Conservation (phyloP, 2,888 invertebrate species). For the Petrophora chlorosata region DNA sequence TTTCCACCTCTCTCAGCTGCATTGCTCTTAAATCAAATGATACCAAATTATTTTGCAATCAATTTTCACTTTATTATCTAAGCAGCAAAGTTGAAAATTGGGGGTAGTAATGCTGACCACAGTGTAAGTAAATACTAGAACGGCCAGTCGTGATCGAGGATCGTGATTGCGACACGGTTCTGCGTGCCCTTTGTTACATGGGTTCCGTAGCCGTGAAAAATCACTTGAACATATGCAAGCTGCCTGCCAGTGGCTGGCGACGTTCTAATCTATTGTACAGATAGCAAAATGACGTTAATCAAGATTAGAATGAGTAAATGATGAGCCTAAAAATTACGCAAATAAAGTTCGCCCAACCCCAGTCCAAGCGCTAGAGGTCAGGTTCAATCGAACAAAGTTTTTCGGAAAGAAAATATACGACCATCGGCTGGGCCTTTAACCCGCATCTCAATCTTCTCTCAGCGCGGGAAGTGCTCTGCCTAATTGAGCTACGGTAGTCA, state of each 20-base stretch:
- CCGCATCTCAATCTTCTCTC: too few species aligned
- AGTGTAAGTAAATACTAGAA: constrained; percentile 68
- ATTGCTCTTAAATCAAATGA: constrained; percentile 39
- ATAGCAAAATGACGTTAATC: constrained; percentile 44
- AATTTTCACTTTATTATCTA: constrained; percentile 23
- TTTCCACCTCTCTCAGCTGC: constrained; percentile 42
- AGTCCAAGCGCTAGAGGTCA: too few species aligned
- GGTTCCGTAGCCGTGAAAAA: constrained; percentile 82
- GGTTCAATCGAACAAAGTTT: too few species aligned
- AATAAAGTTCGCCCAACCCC: too few species aligned
- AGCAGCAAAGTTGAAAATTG: constrained; percentile 35
- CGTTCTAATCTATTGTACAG: constrained; percentile 72
- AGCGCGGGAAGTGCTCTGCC: too few species aligned
- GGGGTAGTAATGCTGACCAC: constrained; percentile 35
- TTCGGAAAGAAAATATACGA: too few species aligned
- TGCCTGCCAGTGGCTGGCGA: constrained; percentile 60
- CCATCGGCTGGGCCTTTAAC: too few species aligned
- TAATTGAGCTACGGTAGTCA: too few species aligned
- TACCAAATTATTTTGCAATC: constrained; percentile 30
- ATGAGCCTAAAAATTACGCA: too few species aligned
- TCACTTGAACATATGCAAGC: constrained; percentile 81
- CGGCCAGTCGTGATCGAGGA: constrained; percentile 79
- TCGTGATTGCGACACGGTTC: constrained; percentile 82
- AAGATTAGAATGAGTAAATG: too few species aligned
- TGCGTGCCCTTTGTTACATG: constrained; percentile 81